Conservation (phyloP, 2,113 vertebrate species). For the Todiramphus chloris region DNA sequence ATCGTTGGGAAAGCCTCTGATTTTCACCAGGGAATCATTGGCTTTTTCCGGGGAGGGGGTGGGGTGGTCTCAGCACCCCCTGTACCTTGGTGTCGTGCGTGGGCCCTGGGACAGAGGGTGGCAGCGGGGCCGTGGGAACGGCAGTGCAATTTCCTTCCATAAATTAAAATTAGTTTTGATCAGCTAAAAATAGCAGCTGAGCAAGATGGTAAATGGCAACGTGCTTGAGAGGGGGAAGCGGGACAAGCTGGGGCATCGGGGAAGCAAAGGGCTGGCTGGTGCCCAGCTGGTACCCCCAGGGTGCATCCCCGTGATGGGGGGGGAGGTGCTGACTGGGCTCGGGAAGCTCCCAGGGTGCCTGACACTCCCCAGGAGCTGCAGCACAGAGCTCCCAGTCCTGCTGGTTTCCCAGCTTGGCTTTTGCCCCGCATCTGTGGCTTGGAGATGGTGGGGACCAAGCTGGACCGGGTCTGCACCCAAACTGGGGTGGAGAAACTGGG, state of each 20-base stretch:
- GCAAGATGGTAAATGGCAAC: conserved; percentile 25
- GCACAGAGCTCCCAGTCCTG: accelerated
- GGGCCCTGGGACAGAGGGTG: conserved; percentile 57
- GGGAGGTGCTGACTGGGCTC: accelerated
- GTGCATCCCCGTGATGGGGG: accelerated
- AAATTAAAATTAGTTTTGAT: conserved; percentile 74
- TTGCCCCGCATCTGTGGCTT: accelerated
- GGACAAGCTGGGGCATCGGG: background rate
- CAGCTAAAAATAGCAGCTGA: conserved; percentile 78
- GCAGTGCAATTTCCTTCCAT: conserved; percentile 78
- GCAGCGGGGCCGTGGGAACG: conserved; percentile 85
- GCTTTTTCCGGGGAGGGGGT: background rate
- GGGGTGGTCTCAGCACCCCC: background rate
- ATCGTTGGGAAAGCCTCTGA: background rate
- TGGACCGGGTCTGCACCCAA: background rate
- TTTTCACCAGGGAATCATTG: background rate
- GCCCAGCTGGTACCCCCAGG: background rate
- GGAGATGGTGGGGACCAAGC: background rate
- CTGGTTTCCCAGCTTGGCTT: background rate
- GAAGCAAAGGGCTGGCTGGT: accelerated
- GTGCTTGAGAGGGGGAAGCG: background rate
- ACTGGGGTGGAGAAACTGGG: background rate
- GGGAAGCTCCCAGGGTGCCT: background rate
- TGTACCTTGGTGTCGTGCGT: conserved; percentile 63
- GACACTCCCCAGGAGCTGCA: accelerated